Base-by-base conservation (phyloP, 53 echinoderm and acorn worm species). In the Zoroaster sp. region DNA sequence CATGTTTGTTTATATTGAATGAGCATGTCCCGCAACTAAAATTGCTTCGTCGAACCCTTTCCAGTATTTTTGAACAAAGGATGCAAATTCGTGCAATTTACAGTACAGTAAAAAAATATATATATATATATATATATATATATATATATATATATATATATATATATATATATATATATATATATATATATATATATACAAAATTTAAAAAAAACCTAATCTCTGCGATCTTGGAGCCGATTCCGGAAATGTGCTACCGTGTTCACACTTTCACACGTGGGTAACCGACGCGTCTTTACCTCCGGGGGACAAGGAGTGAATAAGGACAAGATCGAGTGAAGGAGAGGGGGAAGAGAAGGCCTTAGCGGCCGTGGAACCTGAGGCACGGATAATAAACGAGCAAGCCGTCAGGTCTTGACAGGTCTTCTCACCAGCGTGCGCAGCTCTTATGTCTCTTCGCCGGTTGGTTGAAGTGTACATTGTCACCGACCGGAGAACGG, bases 241-340 rank as follows among this genome's bases (percentile, higher is more conserved):
- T 30, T 66, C 82, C 82, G 82, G 82, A 82, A 82, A 82, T 67
- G 43, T 43, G 68, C 68, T 32, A 38, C 67, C 82, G 69, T 82
- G 82, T 82, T 43, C 67, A 31, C 67, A 82, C 67, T 66, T 43
- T 15, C 41, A 66, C 67, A 68, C 42, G 82, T 82, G 55, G 63
- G 44, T 66, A 37, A 66, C 67, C 65, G 44, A 25, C 67, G 82
- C 82, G 82, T 40, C 69, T 82, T 68, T 82, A 31, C 66, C 82
- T 82, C 67, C 66, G 66, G 82, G 82, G 82, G 82, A 82, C 82
- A 82, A 37, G 82, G 68, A 38, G 53, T 47, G 78, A 78, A 78
- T 78, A 36, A 33, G 78, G n/a, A 55, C 40, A 55, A 52, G 59
- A 55, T 39, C 18, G 55, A 78, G 63, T 66, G 75, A 75, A 23